phyloP scores from a whole-genome alignment of 2,113 vertebrate genomes.

The Haemorhous mexicanus region DNA sequence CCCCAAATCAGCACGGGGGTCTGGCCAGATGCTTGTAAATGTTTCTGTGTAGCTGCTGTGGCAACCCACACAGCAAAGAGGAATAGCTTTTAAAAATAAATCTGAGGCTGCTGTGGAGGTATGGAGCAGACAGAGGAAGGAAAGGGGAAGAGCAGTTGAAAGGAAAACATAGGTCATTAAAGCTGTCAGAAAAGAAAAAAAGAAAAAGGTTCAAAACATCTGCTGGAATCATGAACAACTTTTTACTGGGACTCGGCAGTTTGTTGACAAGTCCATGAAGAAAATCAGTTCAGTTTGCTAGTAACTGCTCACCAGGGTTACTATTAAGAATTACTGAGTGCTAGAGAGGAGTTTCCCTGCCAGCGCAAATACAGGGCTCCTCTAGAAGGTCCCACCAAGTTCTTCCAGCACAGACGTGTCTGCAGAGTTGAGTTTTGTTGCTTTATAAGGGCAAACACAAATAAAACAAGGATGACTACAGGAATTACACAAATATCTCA shows the following conservation, averaged over 20 bases:
- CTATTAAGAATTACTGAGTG: neutral
- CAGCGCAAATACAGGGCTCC: neutral
- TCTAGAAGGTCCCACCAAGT: neutral
- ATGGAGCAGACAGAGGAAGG: neutral
- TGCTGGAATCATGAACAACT: neutral
- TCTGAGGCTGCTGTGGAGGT: neutral
- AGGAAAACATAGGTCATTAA: neutral
- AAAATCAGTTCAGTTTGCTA: neutral
- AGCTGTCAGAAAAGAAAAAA: neutral
- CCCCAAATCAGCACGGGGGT: neutral
- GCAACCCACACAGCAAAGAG: neutral
- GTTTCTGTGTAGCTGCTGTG: conserved; percentile 26
- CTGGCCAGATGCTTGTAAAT: conserved; percentile 1
- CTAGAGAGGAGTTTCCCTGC: neutral
- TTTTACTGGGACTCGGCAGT: neutral
- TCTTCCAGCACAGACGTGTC: neutral
- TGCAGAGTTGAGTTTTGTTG: neutral
- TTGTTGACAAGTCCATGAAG: neutral
- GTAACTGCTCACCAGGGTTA: neutral
- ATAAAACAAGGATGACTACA: neutral
- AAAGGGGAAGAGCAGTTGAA: conserved; percentile 23
- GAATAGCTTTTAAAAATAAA: conserved; percentile 32
- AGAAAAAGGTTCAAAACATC: neutral
- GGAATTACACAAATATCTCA: neutral
- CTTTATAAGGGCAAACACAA: neutral